Evolutionary conservation across 2,797 vertebrate genomes (phyloP).

Genomic region (Sebastes jordani): DNA sequence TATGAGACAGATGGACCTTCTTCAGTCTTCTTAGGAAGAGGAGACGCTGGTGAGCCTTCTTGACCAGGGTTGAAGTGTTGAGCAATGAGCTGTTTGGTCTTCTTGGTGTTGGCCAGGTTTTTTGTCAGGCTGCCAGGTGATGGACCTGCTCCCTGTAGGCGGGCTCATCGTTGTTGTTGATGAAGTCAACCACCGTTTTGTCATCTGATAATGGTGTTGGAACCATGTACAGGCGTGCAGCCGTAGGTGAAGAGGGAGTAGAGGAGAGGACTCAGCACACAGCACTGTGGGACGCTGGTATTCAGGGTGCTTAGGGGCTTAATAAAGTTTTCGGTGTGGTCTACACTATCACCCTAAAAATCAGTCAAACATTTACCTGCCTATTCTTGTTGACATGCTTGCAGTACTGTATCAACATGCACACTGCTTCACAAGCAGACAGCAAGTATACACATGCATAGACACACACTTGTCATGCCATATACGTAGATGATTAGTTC

Average conservation of each 20-base stretch:
- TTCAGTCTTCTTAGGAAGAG: not conserved
- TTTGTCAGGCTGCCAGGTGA: not conserved
- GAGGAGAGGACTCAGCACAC: not conserved
- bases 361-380: not conserved
- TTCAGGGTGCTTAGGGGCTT: not conserved
- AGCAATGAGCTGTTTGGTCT: not conserved
- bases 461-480: not conserved
- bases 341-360: not conserved
- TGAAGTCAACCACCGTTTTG: not conserved
- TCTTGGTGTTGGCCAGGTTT: not conserved
- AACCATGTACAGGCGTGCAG: not conserved
- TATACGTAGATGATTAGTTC: not conserved
- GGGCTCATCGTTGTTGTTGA: not conserved
- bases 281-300: not conserved
- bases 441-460: constrained; percentile 18
- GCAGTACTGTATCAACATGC: not conserved
- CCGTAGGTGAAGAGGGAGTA: not conserved
- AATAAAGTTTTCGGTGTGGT: not conserved
- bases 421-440: not conserved
- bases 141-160: not conserved
- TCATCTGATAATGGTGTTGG: not conserved
- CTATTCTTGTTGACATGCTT: not conserved
- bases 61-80: not conserved
- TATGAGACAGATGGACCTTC: not conserved
- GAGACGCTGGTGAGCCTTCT: too few relatives aligned